A percentile compares a stretch with the other conserved stretches of the same genome.
These are phyloP conservation scores for Eupsilia transversa DNA, from an alignment of 2,888 invertebrate species.

Conservation along the genomic window DNA sequence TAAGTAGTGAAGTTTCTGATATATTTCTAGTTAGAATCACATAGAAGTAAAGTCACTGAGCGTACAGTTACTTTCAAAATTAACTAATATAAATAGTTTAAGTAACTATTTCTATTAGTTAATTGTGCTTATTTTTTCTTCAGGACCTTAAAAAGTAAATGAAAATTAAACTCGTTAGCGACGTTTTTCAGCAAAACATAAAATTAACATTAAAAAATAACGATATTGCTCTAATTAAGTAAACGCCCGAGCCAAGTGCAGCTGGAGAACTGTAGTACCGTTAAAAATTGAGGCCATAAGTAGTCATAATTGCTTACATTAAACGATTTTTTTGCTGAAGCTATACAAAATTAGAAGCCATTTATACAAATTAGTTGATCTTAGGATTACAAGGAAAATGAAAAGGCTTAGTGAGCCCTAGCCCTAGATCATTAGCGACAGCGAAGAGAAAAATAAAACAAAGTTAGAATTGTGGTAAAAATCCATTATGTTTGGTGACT, in stretches of 20 bases:
- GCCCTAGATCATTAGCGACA: conserved; percentile 13
- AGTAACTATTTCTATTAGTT: no score
- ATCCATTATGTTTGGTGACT: conserved; percentile 61
- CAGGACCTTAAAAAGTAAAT: conserved; percentile 19
- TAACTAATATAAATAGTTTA: background rate
- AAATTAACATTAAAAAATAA: conserved; percentile 38
- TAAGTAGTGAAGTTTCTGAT: background rate
- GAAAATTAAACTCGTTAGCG: conserved; percentile 22
- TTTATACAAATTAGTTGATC: conserved; percentile 33
- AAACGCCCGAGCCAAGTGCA: conserved; percentile 24
- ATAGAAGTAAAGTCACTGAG: background rate
- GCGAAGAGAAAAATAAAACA: conserved; percentile 44
- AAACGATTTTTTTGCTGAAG: conserved; percentile 25
- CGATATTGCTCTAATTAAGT: conserved; percentile 48
- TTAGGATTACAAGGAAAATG: conserved; percentile 32
- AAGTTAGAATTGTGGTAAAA: conserved; percentile 65
- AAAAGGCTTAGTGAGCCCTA: conserved; percentile 31
- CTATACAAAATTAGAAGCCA: conserved; percentile 11
- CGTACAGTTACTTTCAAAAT: background rate
- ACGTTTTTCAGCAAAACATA: conserved; percentile 27
- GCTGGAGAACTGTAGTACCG: conserved; percentile 26
- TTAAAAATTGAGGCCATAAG: conserved; percentile 37
- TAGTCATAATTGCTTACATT: conserved; percentile 47
- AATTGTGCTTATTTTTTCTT: conserved; percentile 1
- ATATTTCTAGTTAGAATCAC: background rate